Evolutionary conservation across 2,113 vertebrate genomes (phyloP).

Genomic region (Amia ocellicauda): DNA sequence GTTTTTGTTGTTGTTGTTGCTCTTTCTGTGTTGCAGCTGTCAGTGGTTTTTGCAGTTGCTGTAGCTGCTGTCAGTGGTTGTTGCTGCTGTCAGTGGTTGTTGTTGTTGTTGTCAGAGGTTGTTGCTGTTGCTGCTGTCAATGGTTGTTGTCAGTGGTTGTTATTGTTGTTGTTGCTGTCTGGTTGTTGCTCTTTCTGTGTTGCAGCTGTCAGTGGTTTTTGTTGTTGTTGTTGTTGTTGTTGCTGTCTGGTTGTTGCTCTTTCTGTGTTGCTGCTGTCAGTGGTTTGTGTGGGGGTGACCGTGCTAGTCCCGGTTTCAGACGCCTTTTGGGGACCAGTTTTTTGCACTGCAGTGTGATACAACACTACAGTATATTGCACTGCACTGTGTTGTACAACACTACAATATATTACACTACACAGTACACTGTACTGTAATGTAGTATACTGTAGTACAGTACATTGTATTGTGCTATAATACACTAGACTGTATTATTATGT

Average conservation of each 20-base stretch:
- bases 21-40: slow-evolving; percentile 39
- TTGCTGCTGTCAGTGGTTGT: slow-evolving; percentile 31
- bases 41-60: slow-evolving; percentile 9
- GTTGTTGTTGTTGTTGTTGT: not conserved
- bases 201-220: slow-evolving; percentile 35
- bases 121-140: not conserved
- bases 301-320: too few relatives aligned
- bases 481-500: too few relatives aligned
- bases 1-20: not conserved
- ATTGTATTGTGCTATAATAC: too few relatives aligned
- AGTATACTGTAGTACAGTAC: too few relatives aligned
- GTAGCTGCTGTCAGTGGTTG: not conserved
- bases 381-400: too few relatives aligned
- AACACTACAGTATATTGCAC: too few relatives aligned
- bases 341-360: too few relatives aligned
- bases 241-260: not conserved
- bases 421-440: too few relatives aligned
- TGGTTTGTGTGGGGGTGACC: not conserved
- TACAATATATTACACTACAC: too few relatives aligned
- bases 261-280: slow-evolving; percentile 43
- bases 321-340: too few relatives aligned
- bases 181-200: slow-evolving; percentile 30
- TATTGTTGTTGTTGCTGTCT: not conserved
- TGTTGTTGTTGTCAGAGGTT: not conserved
- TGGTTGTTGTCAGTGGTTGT: not conserved